These are phyloP conservation scores for Pteromalus puparum DNA, from an alignment of 1,140 invertebrate species.

Conservation along the genomic window DNA sequence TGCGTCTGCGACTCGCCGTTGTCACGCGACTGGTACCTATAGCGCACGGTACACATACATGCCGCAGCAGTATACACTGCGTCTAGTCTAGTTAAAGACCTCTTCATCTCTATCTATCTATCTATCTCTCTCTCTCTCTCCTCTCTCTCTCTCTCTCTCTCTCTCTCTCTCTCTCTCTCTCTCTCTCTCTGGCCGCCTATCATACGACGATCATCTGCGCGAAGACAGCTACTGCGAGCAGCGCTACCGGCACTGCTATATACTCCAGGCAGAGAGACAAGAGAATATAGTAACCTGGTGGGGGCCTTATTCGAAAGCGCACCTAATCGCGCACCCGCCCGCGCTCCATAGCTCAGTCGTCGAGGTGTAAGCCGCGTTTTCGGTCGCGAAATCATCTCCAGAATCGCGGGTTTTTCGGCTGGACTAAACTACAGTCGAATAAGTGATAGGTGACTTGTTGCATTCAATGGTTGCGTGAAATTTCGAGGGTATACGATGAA, in stretches of 20 bases:
- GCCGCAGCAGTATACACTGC: too few relatives aligned
- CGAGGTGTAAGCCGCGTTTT: slow-evolving; percentile 59
- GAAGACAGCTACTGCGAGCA: neutral
- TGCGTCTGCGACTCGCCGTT: too few relatives aligned
- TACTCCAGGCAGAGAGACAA: neutral
- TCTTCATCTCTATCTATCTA: too few relatives aligned
- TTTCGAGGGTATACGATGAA: too few relatives aligned
- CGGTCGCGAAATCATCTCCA: slow-evolving; percentile 62
- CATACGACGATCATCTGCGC: neutral
- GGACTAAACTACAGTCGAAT: too few relatives aligned
- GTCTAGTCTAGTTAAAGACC: neutral
- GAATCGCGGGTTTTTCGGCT: too few relatives aligned
- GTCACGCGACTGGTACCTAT: too few relatives aligned
- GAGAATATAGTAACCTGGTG: neutral
- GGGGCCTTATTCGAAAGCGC: neutral
- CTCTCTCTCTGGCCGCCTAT: neutral
- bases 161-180: neutral
- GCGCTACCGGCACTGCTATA: neutral
- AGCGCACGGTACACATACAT: too few relatives aligned
- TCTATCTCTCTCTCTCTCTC: too few relatives aligned
- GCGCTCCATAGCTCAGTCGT: slow-evolving; percentile 62
- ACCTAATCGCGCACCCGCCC: slow-evolving; percentile 42
- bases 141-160: neutral
- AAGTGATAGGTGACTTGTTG: too few relatives aligned
- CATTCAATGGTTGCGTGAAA: too few relatives aligned